Evolutionary conservation across 1,140 invertebrate species (phyloP), one percentile per base, ranked within the genome.

Genomic region (Dysdera silvatica): DNA sequence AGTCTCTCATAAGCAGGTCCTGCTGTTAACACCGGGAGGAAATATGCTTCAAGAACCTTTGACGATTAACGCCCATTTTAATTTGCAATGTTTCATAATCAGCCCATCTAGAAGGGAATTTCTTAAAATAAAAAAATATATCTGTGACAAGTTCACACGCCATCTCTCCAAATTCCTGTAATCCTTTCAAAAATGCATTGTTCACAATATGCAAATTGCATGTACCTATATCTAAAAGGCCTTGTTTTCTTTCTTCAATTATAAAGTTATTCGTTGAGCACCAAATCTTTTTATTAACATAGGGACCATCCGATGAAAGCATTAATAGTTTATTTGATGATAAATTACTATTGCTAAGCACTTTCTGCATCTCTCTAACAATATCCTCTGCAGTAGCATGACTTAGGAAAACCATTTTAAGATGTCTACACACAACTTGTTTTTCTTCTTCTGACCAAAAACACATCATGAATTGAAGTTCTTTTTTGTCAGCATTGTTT

Each of bases 31-130:
- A 72, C 45, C 66, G 57, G 28, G 45, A 68, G 32, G 66, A 54
- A 26, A 69, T 61, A 67, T 71, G 70, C 32, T 71, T 66, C 28
- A 71, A 66, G 56, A 73, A 72, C 24, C 55, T 16, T 12, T 67
- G 55, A n/a, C 41, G 43, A 20, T 53, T 52, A 45, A 71, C 47
- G 14, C 52, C 54, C 8, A 35, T 18, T 51, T 68, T 40, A 31
- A 63, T 33, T 45, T 70, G 65, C 31, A 70, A 35, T 29, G 57
- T 57, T n/a, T 51, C 40, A 61, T 52, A 73, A 63, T 72, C 69
- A 49, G 71, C 66, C 56, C 66, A 64, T 41, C 72, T 54, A 35
- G 65, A 64, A 23, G 71, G 62, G 33, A 33, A 55, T 18, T 55
- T 49, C 31, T 71, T 54, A 58, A 73, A 73, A 45, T 23, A 54